A percentile compares a stretch with the other conserved stretches of the same genome.
Evolutionary conservation across 2,888 invertebrate genomes (phyloP).

Genomic region (Linnaemya tessellans): DNA sequence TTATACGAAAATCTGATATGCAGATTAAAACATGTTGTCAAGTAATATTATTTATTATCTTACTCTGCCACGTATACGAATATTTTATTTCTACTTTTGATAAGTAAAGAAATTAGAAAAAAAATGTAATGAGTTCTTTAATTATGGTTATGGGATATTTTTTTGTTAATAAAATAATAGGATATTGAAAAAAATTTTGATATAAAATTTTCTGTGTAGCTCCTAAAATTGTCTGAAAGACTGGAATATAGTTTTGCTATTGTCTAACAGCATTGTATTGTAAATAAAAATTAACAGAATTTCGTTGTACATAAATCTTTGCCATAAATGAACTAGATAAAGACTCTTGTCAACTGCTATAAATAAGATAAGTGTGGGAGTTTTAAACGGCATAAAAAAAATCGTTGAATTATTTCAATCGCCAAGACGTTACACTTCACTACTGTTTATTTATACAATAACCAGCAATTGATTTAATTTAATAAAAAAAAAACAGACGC

Average conservation of each 20-base stretch:
- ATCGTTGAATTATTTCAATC: conserved; percentile 39
- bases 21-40: conserved; percentile 56
- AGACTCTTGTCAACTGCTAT: conserved; percentile 37
- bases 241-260: neutral
- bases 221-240: neutral
- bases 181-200: too few relatives aligned
- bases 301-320: conserved; percentile 6
- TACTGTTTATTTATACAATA: too few relatives aligned
- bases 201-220: neutral
- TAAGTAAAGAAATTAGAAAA: too few relatives aligned
- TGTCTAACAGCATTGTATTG: neutral
- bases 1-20: conserved; percentile 23
- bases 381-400: conserved; percentile 44
- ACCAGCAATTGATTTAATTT: too few relatives aligned
- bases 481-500: too few relatives aligned
- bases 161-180: too few relatives aligned
- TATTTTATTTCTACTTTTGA: too few relatives aligned
- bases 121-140: too few relatives aligned
- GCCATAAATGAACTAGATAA: conserved; percentile 25
- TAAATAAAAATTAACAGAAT: neutral
- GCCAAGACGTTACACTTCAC: too few relatives aligned
- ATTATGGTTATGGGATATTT: too few relatives aligned
- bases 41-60: conserved; percentile 32
- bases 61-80: too few relatives aligned
- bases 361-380: conserved; percentile 63